These are phyloP conservation scores for Heliconius charithonia DNA, from an alignment of 2,888 invertebrate genomes.

Conservation along the genomic window DNA sequence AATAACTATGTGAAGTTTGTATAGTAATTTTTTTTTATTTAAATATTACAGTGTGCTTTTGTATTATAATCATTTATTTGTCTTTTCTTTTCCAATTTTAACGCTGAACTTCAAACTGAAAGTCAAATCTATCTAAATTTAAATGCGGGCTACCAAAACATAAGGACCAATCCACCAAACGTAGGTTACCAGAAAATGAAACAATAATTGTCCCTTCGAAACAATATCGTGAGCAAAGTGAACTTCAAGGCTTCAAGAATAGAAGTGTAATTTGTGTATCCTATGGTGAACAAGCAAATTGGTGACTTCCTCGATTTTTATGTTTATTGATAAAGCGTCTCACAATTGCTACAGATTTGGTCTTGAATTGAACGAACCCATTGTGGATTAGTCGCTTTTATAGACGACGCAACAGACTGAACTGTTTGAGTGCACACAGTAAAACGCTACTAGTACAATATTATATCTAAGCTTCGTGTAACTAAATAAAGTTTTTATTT, in stretches of 20 bases:
- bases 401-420: slow-evolving; percentile 47
- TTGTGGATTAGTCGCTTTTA: slow-evolving; percentile 34
- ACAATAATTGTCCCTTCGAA: slow-evolving; percentile 40
- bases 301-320: slow-evolving; percentile 80
- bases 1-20: no score
- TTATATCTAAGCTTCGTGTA: neutral
- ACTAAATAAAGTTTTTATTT: neutral
- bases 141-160: slow-evolving; percentile 16
- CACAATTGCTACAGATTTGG: slow-evolving; percentile 78
- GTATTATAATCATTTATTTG: no score
- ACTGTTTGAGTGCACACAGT: neutral
- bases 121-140: neutral
- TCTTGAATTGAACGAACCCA: slow-evolving; percentile 65
- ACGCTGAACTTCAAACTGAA: slow-evolving; percentile 2
- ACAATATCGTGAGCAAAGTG: slow-evolving; percentile 27
- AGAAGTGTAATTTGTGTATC: slow-evolving; percentile 39
- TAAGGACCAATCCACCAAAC: slow-evolving; percentile 20
- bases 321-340: slow-evolving; percentile 80
- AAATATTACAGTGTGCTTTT: neutral
- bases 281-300: slow-evolving; percentile 65
- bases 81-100: no score
- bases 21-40: neutral
- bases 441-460: neutral
- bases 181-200: slow-evolving; percentile 20
- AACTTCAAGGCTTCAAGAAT: slow-evolving; percentile 33